phyloP scores from a whole-genome alignment of 2,797 vertebrate species.

The Acomys russatus region DNA sequence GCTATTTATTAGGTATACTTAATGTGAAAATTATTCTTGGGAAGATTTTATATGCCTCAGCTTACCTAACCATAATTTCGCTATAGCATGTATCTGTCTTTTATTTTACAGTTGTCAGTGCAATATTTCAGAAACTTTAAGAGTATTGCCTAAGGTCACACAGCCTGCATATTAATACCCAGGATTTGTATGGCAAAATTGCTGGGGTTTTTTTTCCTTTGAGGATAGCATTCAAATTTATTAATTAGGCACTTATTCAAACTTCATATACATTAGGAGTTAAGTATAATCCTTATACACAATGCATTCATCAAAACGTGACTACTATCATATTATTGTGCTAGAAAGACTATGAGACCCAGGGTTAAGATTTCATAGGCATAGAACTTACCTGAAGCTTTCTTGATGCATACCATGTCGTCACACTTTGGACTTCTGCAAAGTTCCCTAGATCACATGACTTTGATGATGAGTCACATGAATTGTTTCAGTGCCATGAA shows the following conservation, averaged over 20 bases:
- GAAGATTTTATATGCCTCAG: not conserved
- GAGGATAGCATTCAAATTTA: not conserved
- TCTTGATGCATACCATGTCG: not conserved
- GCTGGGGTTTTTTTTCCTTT: not conserved
- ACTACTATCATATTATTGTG: not conserved
- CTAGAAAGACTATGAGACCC: not conserved
- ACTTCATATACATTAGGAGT: not conserved
- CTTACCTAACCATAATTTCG: not conserved
- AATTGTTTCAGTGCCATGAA: not conserved
- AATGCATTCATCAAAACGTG: not conserved
- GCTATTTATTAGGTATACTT: not conserved
- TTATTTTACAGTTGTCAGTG: not conserved
- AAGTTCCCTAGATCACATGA: not conserved
- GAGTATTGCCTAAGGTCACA: not conserved
- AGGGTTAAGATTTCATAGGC: not conserved
- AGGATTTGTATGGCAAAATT: not conserved
- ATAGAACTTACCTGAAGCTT: not conserved
- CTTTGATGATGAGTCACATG: not conserved
- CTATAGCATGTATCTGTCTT: not conserved
- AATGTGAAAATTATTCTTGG: not conserved
- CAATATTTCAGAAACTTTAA: slow-evolving; percentile 14
- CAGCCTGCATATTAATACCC: not conserved
- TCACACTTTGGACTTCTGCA: not conserved
- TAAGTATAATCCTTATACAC: not conserved
- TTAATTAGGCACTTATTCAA: not conserved